Evolutionary conservation across 2,888 invertebrate genomes (phyloP).

Genomic region (Portevinia maculata): DNA sequence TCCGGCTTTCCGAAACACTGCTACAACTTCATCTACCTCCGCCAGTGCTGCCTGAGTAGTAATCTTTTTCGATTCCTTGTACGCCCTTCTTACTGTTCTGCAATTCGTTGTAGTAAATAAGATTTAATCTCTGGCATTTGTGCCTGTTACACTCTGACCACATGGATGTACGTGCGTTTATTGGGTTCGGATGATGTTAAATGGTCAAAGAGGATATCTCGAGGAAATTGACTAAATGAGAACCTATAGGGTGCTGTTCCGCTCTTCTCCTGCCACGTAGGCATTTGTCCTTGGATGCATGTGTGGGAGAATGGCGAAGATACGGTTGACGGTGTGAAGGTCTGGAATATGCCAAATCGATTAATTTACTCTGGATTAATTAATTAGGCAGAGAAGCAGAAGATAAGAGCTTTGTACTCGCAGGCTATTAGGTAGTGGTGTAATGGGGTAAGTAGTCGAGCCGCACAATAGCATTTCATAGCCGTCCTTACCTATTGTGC

Average conservation of each 20-base stretch:
- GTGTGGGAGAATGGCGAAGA: background rate
- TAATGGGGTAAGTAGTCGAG: background rate
- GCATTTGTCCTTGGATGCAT: background rate
- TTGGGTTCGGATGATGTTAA: slow-evolving; percentile 53
- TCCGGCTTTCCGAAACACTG: background rate
- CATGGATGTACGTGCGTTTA: slow-evolving; percentile 56
- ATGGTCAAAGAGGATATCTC: slow-evolving; percentile 73
- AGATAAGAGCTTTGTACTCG: slow-evolving; percentile 50
- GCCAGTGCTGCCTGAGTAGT: slow-evolving; percentile 37
- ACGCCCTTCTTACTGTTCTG: slow-evolving; percentile 62
- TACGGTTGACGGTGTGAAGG: background rate
- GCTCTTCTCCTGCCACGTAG: background rate
- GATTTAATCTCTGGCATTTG: slow-evolving; percentile 71
- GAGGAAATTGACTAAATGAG: slow-evolving; percentile 73
- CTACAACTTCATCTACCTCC: slow-evolving; percentile 5
- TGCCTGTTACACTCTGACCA: slow-evolving; percentile 65
- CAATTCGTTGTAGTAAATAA: slow-evolving; percentile 64
- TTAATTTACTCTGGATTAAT: slow-evolving; percentile 72
- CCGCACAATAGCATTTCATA: slow-evolving; percentile 41
- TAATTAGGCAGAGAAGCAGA: slow-evolving; percentile 68
- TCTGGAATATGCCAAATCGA: slow-evolving; percentile 61
- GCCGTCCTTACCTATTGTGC: slow-evolving; percentile 60
- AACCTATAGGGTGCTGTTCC: slow-evolving; percentile 55
- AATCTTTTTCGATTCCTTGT: slow-evolving; percentile 55
- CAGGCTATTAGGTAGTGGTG: background rate